phyloP scores from a whole-genome alignment of 2,113 vertebrate genomes.

The Platanista minor region DNA sequence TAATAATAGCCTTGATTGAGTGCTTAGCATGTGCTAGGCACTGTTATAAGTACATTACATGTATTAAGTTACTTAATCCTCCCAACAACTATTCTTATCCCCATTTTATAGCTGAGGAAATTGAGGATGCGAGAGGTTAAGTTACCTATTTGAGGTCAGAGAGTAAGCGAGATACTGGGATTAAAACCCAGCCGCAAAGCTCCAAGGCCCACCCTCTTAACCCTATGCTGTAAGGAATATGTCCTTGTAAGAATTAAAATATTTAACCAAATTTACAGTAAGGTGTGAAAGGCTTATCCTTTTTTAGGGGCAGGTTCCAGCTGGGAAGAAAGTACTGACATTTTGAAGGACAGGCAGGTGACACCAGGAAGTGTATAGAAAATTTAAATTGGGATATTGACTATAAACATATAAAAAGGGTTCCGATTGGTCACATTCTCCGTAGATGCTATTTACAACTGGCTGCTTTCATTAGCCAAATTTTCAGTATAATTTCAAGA shows the following conservation, averaged over 20 bases:
- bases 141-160: background rate
- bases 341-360: background rate
- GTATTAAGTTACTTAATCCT: background rate
- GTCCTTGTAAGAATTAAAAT: background rate
- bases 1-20: background rate
- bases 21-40: background rate
- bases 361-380: background rate
- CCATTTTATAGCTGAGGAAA: background rate
- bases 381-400: background rate
- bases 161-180: background rate
- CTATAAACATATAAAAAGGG: background rate
- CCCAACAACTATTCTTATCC: background rate
- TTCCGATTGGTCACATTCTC: background rate
- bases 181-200: background rate
- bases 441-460: background rate
- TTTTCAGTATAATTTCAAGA: constrained; percentile 16
- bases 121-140: background rate
- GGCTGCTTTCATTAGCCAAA: constrained; percentile 18
- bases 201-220: background rate
- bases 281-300: background rate
- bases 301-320: background rate
- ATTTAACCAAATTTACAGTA: background rate
- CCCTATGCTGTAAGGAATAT: background rate
- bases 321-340: background rate
- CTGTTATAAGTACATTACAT: background rate